Conservation (phyloP, 2,113 vertebrate genomes). For the Atherinomorus stipes region DNA sequence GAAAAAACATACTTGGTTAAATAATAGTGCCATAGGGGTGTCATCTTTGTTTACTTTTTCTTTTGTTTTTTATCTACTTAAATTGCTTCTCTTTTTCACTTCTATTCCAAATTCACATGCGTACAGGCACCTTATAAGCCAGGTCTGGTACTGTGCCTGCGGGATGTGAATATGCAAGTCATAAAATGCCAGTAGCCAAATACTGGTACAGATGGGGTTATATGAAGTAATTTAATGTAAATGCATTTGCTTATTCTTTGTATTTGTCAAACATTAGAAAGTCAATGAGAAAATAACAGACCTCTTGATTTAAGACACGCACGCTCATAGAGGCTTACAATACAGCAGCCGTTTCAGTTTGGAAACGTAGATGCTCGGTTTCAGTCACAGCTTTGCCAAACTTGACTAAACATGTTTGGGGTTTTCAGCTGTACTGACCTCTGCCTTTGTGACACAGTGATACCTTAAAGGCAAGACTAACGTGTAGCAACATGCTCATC, state of each 20-base stretch:
- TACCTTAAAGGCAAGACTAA: neutral
- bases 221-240: neutral
- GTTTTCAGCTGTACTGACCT: slow-evolving; percentile 1
- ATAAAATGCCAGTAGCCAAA: neutral
- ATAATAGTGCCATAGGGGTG: neutral
- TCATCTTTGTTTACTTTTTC: neutral
- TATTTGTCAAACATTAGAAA: neutral
- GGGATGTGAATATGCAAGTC: neutral
- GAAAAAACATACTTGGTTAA: slow-evolving; percentile 13
- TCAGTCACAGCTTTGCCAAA: slow-evolving; percentile 5
- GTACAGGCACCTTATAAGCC: neutral
- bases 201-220: neutral
- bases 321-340: neutral
- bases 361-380: neutral
- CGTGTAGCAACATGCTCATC: neutral
- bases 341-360: neutral
- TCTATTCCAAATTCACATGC: neutral
- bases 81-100: neutral
- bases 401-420: slow-evolving; percentile 29
- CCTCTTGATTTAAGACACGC: neutral
- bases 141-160: too few relatives aligned
- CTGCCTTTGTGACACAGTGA: neutral
- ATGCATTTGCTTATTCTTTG: neutral
- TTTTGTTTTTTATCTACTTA: too few relatives aligned
- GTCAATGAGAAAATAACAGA: neutral